These are phyloP conservation scores for Orchesella flavescens DNA, from an alignment of 2,888 invertebrate genomes.

Conservation along the genomic window DNA sequence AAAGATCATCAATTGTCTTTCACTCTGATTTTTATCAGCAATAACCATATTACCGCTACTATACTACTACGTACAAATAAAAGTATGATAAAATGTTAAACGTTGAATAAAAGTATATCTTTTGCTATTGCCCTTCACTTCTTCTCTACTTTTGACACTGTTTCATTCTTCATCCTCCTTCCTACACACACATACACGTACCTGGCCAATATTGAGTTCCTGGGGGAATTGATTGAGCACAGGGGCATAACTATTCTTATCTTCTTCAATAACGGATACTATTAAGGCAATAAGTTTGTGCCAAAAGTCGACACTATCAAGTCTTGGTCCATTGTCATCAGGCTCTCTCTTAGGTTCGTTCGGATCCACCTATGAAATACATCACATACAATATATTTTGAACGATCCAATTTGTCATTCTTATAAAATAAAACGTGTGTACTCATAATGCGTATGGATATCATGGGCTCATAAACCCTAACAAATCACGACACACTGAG, in stretches of 20 bases:
- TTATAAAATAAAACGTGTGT: no score
- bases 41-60: no score
- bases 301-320: conserved; percentile 82
- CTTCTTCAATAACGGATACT: conserved; percentile 98
- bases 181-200: conserved; percentile 74
- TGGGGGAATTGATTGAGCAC: conserved; percentile 99
- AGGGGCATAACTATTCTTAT: conserved; percentile 97
- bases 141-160: no score
- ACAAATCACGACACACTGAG: no score
- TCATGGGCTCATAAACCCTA: not conserved
- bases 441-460: not conserved
- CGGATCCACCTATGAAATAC: conserved; percentile 82
- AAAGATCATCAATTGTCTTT: no score
- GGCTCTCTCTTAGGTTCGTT: conserved; percentile 91
- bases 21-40: no score
- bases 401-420: no score
- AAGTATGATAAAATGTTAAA: no score
- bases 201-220: conserved; percentile 97
- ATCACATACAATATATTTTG: not conserved
- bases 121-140: no score
- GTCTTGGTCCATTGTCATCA: conserved; percentile 75
- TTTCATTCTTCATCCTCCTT: no score
- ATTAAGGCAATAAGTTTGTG: conserved; percentile 93
- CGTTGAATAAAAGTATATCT: no score
- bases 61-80: no score